These are phyloP conservation scores for Dione juno DNA, from an alignment of 2,888 invertebrate genomes.

Conservation along the genomic window DNA sequence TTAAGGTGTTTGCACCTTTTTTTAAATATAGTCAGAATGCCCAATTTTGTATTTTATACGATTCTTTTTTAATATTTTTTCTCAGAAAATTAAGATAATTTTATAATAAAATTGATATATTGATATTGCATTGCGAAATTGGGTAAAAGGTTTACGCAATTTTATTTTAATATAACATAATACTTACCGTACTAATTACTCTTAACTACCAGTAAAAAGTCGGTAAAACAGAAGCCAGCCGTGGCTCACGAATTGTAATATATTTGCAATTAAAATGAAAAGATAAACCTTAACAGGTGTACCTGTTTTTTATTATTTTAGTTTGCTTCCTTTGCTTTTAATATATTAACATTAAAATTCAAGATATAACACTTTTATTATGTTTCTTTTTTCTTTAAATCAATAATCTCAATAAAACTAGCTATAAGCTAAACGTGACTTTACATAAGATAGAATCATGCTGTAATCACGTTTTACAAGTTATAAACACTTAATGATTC, in stretches of 20 bases:
- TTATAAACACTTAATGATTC: not conserved
- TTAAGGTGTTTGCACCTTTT: too few species aligned
- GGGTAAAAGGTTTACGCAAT: not conserved
- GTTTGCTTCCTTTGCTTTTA: too few species aligned
- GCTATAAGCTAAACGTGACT: not conserved
- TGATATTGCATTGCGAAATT: not conserved
- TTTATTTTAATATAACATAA: not conserved
- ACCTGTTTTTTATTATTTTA: not conserved
- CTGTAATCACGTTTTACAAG: not conserved
- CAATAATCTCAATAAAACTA: not conserved
- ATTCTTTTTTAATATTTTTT: too few species aligned
- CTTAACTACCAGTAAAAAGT: not conserved
- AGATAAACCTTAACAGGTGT: constrained; percentile 15
- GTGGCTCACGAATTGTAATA: constrained; percentile 8
- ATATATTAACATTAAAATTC: too few species aligned
- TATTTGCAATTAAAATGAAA: constrained; percentile 25
- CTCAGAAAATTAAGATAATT: too few species aligned
- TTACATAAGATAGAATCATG: too few species aligned
- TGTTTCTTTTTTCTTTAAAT: not conserved
- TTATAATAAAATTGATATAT: not conserved
- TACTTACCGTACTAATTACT: not conserved
- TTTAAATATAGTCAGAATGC: too few species aligned
- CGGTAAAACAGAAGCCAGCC: constrained; percentile 9
- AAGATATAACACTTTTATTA: not conserved
- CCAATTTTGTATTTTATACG: too few species aligned